Percentiles rank a stretch among this genome's conserved stretches.
phyloP scores from a whole-genome alignment of 2,888 invertebrate species.

The Xylota sylvarum region DNA sequence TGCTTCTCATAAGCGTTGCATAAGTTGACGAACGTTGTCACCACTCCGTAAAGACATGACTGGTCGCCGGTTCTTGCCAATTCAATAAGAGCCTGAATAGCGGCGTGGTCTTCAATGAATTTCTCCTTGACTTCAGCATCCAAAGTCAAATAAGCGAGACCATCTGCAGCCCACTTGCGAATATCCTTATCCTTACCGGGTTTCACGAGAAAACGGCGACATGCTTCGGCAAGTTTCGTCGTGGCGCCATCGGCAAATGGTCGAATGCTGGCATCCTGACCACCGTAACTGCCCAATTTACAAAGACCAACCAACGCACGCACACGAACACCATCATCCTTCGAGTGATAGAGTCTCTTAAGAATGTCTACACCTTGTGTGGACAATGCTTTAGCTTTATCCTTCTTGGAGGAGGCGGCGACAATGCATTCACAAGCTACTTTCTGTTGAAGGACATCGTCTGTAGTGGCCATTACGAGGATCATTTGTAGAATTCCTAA shows the following conservation, averaged over 20 bases:
- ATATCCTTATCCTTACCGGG: conserved; percentile 95
- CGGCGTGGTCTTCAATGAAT: conserved; percentile 93
- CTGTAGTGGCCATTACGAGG: conserved; percentile 97
- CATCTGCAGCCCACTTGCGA: conserved; percentile 98
- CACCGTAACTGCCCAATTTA: conserved; percentile 97
- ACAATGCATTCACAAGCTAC: conserved; percentile 98
- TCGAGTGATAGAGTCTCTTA: conserved; percentile 96
- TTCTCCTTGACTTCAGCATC: conserved; percentile 99
- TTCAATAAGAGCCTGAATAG: conserved; percentile 94
- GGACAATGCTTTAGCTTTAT: conserved; percentile 96
- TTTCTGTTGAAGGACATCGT: conserved; percentile 95
- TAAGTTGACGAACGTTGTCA: conserved; percentile 97
- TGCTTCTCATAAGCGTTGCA: conserved; percentile 99
- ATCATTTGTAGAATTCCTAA: conserved; percentile 95
- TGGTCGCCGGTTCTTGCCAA: conserved; percentile 95
- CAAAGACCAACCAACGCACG: conserved; percentile 97
- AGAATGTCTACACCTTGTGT: conserved; percentile 95
- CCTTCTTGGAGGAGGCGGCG: conserved; percentile 98
- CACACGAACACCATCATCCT: conserved; percentile 95
- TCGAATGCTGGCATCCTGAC: conserved; percentile 96
- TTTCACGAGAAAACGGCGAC: conserved; percentile 95
- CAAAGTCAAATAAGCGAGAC: conserved; percentile 97
- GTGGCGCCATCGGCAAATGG: conserved; percentile 98
- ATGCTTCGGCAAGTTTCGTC: conserved; percentile 96
- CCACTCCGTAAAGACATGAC: conserved; percentile 95